Base-by-base conservation (phyloP, 2,113 vertebrate species). In the Serilophus lunatus region DNA sequence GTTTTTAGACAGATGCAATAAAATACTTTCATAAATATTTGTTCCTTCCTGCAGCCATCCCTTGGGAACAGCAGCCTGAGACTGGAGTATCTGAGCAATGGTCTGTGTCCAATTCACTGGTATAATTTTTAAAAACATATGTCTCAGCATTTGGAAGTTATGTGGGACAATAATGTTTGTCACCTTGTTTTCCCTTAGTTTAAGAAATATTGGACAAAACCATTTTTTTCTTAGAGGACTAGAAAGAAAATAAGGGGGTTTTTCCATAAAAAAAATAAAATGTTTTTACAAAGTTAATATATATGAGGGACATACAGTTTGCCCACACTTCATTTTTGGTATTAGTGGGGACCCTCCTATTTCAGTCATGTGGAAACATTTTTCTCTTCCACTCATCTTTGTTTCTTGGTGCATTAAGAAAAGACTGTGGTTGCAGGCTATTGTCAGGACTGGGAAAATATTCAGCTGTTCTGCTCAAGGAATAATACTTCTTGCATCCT, bases 371-470 rank as follows among this genome's bases (percentile, higher is more conserved):
- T 72, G 78, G 78, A 87, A 95, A 71, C 4, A 4, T 94, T 91
- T 91, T 85, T 69, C 74, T 47, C 70, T 82, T 64, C 59, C 87
- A 38, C 82, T 45, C 51, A 77, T 51, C 81, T 83, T 88, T 92
- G 72, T 76, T 54, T 83, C 56, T 77, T 49, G 26, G 71, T 80
- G 86, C 64, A 66, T 78, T 42, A 86, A 81, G 42, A 42, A 85
- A 68, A 95, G 53, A 16, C 44, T 91, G 84, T 91, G 90, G 92
- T 87, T 94, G 78, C 61, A 96, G 87, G 15, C 72, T 82, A 50
- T 94, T 94, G 89, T 89, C 69, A 78, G 72, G 36, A 75, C 33
- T 78, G 69, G 33, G 53, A 89, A 95, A 94, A 29, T 72, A 96
- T 86, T 91, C 53, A 70, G 72, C 25, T 91, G 23, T 38, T 87